These are phyloP conservation scores for Cryptus viduatorius DNA, from an alignment of 2,888 invertebrate genomes.

Conservation along the genomic window DNA sequence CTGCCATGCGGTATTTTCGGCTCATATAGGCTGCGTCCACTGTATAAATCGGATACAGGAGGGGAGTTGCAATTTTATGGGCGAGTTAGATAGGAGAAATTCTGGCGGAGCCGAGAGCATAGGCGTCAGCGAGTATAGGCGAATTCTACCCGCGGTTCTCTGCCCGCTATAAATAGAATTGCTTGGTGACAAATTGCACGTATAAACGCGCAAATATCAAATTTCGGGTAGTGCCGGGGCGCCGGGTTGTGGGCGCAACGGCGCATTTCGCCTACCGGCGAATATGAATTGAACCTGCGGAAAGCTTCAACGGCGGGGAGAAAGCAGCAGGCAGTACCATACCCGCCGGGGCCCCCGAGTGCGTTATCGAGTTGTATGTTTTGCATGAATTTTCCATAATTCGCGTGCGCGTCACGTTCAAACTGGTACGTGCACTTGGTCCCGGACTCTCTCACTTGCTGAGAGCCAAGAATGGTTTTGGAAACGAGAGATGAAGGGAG, in stretches of 20 bases:
- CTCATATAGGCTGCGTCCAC: not conserved
- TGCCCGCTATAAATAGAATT: constrained; percentile 67
- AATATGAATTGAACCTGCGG: constrained; percentile 47
- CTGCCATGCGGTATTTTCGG: constrained; percentile 12
- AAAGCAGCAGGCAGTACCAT: constrained; percentile 17
- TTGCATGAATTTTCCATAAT: constrained; percentile 75
- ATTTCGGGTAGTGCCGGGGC: constrained; percentile 62
- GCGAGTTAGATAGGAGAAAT: constrained; percentile 8
- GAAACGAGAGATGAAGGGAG: constrained; percentile 45
- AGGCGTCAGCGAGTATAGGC: not conserved
- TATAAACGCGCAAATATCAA: constrained; percentile 71
- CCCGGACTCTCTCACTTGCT: constrained; percentile 18
- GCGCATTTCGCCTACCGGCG: constrained; percentile 34
- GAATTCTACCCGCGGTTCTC: not conserved
- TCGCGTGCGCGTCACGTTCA: constrained; percentile 74
- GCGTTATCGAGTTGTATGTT: constrained; percentile 73
- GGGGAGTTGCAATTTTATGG: constrained; percentile 53
- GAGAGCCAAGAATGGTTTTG: constrained; percentile 6
- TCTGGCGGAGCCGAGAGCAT: not conserved
- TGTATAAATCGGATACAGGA: not conserved
- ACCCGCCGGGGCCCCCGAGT: constrained; percentile 60
- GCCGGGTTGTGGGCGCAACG: constrained; percentile 11
- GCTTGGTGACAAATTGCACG: constrained; percentile 71
- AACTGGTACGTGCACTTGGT: constrained; percentile 67
- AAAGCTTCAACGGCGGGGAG: constrained; percentile 11